Base-by-base conservation (phyloP, 2,113 vertebrate genomes). In the Sminthopsis crassicaudata region DNA sequence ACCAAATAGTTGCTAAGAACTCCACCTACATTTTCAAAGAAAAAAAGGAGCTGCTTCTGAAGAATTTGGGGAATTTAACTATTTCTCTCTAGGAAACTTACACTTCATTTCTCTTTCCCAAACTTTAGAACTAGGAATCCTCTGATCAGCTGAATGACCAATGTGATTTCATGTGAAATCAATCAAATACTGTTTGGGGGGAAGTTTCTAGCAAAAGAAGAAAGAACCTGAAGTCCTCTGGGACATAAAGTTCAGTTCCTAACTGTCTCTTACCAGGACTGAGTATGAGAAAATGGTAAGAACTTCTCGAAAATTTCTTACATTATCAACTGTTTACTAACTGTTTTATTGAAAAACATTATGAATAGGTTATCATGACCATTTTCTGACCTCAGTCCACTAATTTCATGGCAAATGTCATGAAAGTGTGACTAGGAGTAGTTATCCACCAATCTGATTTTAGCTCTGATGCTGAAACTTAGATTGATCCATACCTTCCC, bases 221-320 rank as follows among this genome's bases (percentile, higher is more conserved):
- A 27, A 12, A 0, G 30, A 16, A 4, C 3, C 51, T 92, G 42
- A 46, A 55, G 90, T 93, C 42, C 5, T 53, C 51, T 91, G 90
- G 94, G 88, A 67, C 26, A 54, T 30, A 84, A 46, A 60, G 46
- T 27, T 96, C 94, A 90, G 53, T 92, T 97, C 93, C 76, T 27
- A 91, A 93, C 52, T 94, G 95, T 91, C 91, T 94, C 57, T 54
- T 55, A 94, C 84, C 12, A 53, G 55, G 96, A 96, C 91, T 91
- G 60, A 96, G 91, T 57, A 24, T 48, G 55, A 10, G 27, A 19
- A 51, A 42, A 26, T 50, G 91, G 53, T 36, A 76, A 27, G 4
- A 90, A 53, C 0, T 48, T 52, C 46, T 67, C 90, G 42, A 55
- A 3, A 3, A 16, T 6, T 12, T 10, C 19, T 4, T 91, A 26